phyloP scores from a whole-genome alignment of 1,140 invertebrate species.

The Procambarus clarkii region DNA sequence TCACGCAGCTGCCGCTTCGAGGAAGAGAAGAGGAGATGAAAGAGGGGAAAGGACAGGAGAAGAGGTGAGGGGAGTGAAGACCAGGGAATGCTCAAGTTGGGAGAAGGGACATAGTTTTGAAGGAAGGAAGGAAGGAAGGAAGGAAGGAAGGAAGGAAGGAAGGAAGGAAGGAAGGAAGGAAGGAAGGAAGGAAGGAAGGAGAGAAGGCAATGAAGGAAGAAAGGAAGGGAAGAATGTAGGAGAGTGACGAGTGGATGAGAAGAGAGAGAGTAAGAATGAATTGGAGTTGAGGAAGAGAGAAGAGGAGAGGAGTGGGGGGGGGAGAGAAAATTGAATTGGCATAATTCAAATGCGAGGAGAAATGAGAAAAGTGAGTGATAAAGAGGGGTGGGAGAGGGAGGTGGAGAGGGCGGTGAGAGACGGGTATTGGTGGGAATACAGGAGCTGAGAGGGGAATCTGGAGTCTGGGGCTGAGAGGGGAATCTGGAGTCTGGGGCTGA shows the following conservation, averaged over 20 bases:
- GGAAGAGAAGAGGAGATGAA: too few species aligned
- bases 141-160: conserved; percentile 22
- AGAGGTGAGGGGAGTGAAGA: too few species aligned
- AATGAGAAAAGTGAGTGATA: neutral
- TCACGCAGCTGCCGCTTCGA: too few species aligned
- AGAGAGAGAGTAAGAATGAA: neutral
- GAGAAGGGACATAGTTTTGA: neutral
- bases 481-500: too few species aligned
- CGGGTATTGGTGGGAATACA: neutral
- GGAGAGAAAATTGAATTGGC: too few species aligned
- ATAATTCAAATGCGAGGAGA: too few species aligned
- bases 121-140: conserved; percentile 24
- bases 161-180: neutral
- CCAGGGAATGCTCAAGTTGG: too few species aligned
- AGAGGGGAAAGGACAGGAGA: too few species aligned
- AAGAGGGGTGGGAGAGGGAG: neutral
- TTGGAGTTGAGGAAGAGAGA: too few species aligned
- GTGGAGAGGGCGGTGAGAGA: neutral
- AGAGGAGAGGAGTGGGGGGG: too few species aligned
- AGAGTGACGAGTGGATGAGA: neutral
- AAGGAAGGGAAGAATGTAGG: neutral
- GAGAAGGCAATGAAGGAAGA: neutral
- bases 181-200: neutral
- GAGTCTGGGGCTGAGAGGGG: too few species aligned
- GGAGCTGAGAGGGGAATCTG: too few species aligned